Conservation (phyloP, 2,888 invertebrate species). For the Julus scandinavius region DNA sequence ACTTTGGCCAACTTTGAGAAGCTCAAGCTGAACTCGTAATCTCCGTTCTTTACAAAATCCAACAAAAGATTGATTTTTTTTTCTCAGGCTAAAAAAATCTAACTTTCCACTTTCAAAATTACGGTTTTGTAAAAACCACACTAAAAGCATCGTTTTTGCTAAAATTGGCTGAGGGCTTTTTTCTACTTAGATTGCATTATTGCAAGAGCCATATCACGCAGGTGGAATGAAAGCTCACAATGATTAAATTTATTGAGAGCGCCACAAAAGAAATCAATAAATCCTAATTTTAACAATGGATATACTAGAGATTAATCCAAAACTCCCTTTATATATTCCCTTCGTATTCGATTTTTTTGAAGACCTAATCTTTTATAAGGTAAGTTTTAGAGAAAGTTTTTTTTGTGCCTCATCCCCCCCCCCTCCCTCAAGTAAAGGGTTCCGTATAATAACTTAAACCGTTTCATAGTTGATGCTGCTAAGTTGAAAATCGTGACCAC, state of each 20-base stretch:
- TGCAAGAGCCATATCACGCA: not conserved
- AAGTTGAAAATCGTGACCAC: too few relatives aligned
- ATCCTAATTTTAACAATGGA: conserved; percentile 5
- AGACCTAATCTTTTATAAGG: too few relatives aligned
- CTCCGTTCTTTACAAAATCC: not conserved
- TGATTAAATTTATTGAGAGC: not conserved
- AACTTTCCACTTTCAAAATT: conserved; percentile 24
- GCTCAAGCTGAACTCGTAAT: not conserved
- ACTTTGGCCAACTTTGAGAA: not conserved
- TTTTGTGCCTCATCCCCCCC: too few relatives aligned
- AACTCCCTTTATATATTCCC: not conserved
- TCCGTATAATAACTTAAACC: too few relatives aligned
- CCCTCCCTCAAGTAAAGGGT: too few relatives aligned
- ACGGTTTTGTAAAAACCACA: not conserved
- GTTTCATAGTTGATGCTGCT: too few relatives aligned
- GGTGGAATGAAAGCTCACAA: not conserved
- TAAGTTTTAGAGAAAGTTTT: too few relatives aligned
- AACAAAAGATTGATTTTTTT: conserved; percentile 8
- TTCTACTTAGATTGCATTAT: not conserved
- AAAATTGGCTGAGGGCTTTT: not conserved
- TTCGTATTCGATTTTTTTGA: too few relatives aligned
- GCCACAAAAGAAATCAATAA: not conserved
- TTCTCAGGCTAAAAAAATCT: not conserved
- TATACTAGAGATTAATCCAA: not conserved
- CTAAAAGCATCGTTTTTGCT: conserved; percentile 30